phyloP scores from a whole-genome alignment of 2,113 vertebrate species.

The Zosterops borbonicus region DNA sequence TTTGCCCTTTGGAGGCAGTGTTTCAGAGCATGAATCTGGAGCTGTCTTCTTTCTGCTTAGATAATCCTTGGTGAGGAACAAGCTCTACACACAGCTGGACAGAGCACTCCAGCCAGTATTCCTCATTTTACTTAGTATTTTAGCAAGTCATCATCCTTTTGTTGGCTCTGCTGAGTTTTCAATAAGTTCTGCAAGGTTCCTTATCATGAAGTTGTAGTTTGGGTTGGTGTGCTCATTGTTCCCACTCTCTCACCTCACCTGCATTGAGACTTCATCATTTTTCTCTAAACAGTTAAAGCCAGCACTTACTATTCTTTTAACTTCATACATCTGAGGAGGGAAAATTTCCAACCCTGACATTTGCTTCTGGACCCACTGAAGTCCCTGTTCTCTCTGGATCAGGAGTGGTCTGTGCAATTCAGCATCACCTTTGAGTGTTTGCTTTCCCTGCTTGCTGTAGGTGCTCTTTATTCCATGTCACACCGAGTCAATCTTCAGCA shows the following conservation, averaged over 20 bases:
- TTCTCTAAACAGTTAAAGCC: not conserved
- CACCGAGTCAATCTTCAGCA: not conserved
- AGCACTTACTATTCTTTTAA: not conserved
- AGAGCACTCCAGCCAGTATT: not conserved
- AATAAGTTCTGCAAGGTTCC: not conserved
- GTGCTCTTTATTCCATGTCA: not conserved
- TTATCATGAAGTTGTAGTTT: not conserved
- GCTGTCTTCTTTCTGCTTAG: not conserved
- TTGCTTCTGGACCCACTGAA: not conserved
- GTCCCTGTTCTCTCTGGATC: not conserved
- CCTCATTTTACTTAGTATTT: not conserved
- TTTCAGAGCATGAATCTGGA: not conserved
- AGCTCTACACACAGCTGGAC: not conserved
- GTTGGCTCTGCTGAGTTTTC: not conserved
- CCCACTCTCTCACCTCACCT: not conserved
- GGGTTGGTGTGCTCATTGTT: not conserved
- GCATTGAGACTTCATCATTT: not conserved
- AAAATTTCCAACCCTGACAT: not conserved
- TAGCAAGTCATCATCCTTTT: not conserved
- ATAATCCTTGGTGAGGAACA: not conserved
- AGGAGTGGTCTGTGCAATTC: not conserved
- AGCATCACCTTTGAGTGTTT: not conserved
- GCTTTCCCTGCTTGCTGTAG: not conserved
- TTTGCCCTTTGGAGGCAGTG: not conserved
- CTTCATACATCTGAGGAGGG: not conserved